Evolutionary conservation across 1,140 invertebrate genomes (phyloP).

Genomic region (Apolygus lucorum): DNA sequence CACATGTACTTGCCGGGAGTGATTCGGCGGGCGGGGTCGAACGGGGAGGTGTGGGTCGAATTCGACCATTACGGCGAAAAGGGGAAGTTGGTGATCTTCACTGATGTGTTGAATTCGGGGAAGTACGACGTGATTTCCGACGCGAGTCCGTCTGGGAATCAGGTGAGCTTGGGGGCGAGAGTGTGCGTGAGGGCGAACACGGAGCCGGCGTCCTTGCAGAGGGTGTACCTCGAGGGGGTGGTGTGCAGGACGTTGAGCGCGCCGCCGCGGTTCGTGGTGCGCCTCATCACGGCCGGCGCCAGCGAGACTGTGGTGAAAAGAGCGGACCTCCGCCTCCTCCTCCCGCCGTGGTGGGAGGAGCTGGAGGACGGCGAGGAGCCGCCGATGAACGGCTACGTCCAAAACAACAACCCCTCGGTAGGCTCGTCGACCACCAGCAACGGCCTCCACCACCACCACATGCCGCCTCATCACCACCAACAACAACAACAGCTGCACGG

Average conservation of each 20-base stretch:
- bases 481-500: constrained; percentile 25
- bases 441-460: constrained; percentile 20
- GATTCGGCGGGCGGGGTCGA: constrained; percentile 47
- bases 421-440: constrained; percentile 4
- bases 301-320: constrained; percentile 58
- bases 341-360: constrained; percentile 93
- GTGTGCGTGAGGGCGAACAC: constrained; percentile 52
- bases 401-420: constrained; percentile 14
- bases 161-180: constrained; percentile 55
- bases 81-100: constrained; percentile 49
- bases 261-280: constrained; percentile 69
- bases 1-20: constrained; percentile 75
- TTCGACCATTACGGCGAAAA: constrained; percentile 58
- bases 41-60: constrained; percentile 60
- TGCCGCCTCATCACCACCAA: constrained; percentile 32
- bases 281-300: constrained; percentile 46
- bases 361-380: constrained; percentile 55
- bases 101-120: constrained; percentile 45
- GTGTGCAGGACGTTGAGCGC: constrained; percentile 62
- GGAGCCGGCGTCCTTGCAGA: constrained; percentile 28
- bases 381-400: background rate
- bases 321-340: constrained; percentile 77
- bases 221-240: constrained; percentile 74
- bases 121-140: constrained; percentile 87
- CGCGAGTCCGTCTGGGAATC: constrained; percentile 74